Base-by-base conservation (phyloP, 2,113 vertebrate genomes). In the Trichechus manatus region DNA sequence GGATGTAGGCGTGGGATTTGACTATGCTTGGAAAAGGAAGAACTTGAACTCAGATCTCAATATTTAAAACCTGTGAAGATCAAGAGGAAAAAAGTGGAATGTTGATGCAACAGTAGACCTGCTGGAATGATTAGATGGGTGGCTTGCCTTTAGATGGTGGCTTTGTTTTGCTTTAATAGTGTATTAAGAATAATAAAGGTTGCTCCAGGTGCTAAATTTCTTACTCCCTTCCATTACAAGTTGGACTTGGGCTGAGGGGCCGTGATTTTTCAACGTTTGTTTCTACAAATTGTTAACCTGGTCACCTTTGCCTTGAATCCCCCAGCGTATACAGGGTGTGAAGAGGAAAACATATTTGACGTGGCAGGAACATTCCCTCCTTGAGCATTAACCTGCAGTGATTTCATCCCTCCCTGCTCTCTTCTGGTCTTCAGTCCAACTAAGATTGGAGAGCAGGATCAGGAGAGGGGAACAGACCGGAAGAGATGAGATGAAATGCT, bases 1-100 rank as follows among this genome's bases (percentile, higher is more conserved):
- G 82, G 75, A 89, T 47, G 42, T 9, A 64, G 86, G 77, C 63
- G 56, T 85, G 89, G 96, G 42, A 61, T 68, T 36, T 80, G 75
- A 74, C 44, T 33, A 7, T 75, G 91, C 78, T 64, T 72, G 93
- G 72, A 87, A 86, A 97, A 95, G 47, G 87, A 2, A 75, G 36
- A 63, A 33, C 20, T 0, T 72, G 83, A 63, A 78, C 53, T 1
- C 56, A 36, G 92, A 75, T 42, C 23, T 72, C 86, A 72, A n/a
- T 75, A 63, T 89, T 80, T 68, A 72, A 92, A 97, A 95, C 72
- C 47, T 56, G 88, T 70, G 78, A 93, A 68, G 66, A 84, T 27
- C 44, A 50, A 33, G 70, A 50, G 33, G 22, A 29, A n/a, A 61
- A 66, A 36, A 20, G 47, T 7, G 42, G 27, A 29, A 79, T 74